phyloP scores from a whole-genome alignment of 2,888 invertebrate species.

The Carpatolechia fugitivella region DNA sequence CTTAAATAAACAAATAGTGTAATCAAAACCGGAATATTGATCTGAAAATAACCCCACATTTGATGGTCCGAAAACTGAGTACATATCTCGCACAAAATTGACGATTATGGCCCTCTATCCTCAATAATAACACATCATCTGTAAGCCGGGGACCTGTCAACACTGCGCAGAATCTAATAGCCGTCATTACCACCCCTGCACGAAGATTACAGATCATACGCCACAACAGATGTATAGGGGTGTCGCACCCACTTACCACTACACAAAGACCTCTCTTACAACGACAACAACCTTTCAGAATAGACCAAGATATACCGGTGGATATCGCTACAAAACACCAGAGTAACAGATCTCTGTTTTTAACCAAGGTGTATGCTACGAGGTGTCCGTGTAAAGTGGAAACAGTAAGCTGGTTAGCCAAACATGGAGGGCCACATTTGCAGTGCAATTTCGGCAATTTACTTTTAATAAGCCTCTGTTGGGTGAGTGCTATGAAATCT shows the following conservation, averaged over 20 bases:
- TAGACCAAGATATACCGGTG: slow-evolving; percentile 37
- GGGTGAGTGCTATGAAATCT: slow-evolving; percentile 61
- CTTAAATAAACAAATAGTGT: too few species aligned
- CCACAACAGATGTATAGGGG: slow-evolving; percentile 38
- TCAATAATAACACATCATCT: slow-evolving; percentile 28
- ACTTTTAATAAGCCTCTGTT: slow-evolving; percentile 73
- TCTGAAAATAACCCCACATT: too few species aligned
- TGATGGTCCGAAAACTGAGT: too few species aligned
- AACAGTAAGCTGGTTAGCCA: slow-evolving; percentile 60
- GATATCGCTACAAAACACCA: slow-evolving; percentile 21
- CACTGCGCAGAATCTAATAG: slow-evolving; percentile 52
- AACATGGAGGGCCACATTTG: slow-evolving; percentile 71
- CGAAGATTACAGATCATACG: slow-evolving; percentile 69
- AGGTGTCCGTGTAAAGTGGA: slow-evolving; percentile 37
- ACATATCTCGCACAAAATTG: not conserved
- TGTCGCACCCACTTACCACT: slow-evolving; percentile 29
- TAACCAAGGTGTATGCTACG: slow-evolving; percentile 22
- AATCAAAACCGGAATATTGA: too few species aligned
- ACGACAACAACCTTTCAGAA: slow-evolving; percentile 19
- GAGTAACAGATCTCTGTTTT: slow-evolving; percentile 30
- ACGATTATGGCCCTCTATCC: not conserved
- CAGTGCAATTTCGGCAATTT: slow-evolving; percentile 76
- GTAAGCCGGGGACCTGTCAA: slow-evolving; percentile 64
- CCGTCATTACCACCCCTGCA: slow-evolving; percentile 67
- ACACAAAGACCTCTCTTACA: slow-evolving; percentile 27